Conservation (phyloP, 1,140 invertebrate genomes). For the Steinernema feltiae region DNA sequence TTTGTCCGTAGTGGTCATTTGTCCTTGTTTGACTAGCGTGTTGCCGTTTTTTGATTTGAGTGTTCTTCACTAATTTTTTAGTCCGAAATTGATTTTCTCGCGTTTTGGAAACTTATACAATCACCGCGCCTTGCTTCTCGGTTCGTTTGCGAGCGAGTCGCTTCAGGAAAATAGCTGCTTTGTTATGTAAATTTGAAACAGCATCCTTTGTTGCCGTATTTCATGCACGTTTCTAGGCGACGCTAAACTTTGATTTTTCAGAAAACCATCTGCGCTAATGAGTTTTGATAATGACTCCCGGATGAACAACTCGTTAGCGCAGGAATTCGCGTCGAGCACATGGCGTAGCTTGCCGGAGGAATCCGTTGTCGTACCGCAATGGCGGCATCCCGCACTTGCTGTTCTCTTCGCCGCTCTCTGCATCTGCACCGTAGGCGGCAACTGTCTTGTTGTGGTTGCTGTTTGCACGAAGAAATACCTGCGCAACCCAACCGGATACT, state of each 20-base stretch:
- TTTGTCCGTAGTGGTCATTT: no score
- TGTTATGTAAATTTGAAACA: neutral
- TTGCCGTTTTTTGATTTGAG: no score
- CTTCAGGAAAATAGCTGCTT: neutral
- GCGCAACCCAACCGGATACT: slow-evolving; percentile 53
- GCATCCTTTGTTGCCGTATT: neutral
- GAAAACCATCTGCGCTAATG: neutral
- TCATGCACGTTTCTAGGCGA: no score
- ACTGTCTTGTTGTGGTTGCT: slow-evolving; percentile 54
- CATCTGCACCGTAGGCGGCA: slow-evolving; percentile 50
- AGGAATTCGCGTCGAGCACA: neutral
- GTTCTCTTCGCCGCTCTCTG: slow-evolving; percentile 43
- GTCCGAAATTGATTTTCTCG: neutral
- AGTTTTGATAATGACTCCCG: neutral
- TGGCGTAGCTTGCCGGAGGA: neutral
- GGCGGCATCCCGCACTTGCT: slow-evolving; percentile 49
- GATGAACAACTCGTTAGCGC: neutral
- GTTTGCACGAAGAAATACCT: slow-evolving; percentile 57
- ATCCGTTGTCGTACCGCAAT: slow-evolving; percentile 11
- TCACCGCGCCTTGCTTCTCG: neutral
- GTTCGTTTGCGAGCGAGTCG: neutral
- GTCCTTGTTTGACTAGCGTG: no score
- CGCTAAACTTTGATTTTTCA: no score
- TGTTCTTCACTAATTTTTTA: neutral
- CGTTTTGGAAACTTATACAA: no score